A percentile compares a stretch with the other conserved stretches of the same genome.
These are phyloP conservation scores for Caenorhabditis afra DNA, from an alignment of 2,888 invertebrate species.

Conservation along the genomic window DNA sequence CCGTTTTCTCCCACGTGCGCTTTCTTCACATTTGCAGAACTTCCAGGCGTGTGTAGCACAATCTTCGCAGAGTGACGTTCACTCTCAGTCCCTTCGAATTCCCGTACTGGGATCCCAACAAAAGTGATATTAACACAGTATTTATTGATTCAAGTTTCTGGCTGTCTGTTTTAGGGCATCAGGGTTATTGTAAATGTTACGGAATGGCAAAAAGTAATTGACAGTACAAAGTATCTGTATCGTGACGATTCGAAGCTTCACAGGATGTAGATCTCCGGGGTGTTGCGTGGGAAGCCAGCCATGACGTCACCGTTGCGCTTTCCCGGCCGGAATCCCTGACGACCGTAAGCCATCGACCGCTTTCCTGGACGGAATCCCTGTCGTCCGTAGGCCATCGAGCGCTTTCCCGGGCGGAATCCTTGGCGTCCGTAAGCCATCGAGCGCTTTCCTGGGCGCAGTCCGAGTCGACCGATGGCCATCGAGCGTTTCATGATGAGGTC, in stretches of 20 bases:
- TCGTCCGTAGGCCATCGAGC: slow-evolving; percentile 76
- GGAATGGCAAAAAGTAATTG: neutral
- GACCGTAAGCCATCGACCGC: slow-evolving; percentile 75
- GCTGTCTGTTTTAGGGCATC: too few relatives aligned
- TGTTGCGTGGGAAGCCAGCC: slow-evolving; percentile 33
- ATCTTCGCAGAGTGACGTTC: too few relatives aligned
- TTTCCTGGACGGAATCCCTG: slow-evolving; percentile 76
- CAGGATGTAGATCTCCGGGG: slow-evolving; percentile 46
- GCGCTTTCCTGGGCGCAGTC: slow-evolving; percentile 77
- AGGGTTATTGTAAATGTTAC: too few relatives aligned
- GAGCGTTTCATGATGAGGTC: slow-evolving; percentile 66
- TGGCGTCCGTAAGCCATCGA: slow-evolving; percentile 76
- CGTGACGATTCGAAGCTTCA: neutral
- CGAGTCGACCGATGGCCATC: slow-evolving; percentile 75
- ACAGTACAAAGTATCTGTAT: slow-evolving; percentile 27
- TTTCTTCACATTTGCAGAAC: too few relatives aligned
- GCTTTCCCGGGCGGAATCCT: slow-evolving; percentile 78
- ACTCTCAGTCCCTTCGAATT: too few relatives aligned
- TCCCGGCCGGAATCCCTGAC: slow-evolving; percentile 76
- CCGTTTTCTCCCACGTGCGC: too few relatives aligned
- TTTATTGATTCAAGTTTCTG: too few relatives aligned
- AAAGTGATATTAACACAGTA: slow-evolving; percentile 16
- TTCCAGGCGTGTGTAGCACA: too few relatives aligned
- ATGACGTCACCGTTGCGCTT: slow-evolving; percentile 72
- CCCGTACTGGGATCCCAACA: too few relatives aligned